phyloP scores from a whole-genome alignment of 2,888 invertebrate genomes.

The Ischnus inquisitorius region DNA sequence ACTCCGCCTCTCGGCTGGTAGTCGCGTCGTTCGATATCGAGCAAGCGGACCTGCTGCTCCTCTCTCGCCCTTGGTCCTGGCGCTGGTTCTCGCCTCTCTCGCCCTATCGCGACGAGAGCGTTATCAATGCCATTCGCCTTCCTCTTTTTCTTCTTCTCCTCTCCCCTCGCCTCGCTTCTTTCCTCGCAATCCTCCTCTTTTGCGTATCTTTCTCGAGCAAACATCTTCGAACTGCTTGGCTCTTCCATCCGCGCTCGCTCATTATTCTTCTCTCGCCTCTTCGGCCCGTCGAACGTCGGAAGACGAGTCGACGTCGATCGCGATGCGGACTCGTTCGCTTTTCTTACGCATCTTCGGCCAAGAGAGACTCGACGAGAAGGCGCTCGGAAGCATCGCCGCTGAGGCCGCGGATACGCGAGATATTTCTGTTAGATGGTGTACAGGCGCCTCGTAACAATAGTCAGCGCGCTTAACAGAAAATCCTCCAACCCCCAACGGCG shows the following conservation, averaged over 20 bases:
- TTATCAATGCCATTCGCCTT: slow-evolving; percentile 51
- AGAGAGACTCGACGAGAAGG: neutral
- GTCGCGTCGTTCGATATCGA: slow-evolving; percentile 84
- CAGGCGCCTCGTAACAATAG: neutral
- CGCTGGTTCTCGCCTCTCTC: slow-evolving; percentile 12
- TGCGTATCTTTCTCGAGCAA: slow-evolving; percentile 46
- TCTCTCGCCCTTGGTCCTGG: slow-evolving; percentile 56
- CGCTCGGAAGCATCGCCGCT: neutral
- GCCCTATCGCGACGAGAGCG: slow-evolving; percentile 28
- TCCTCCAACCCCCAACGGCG: slow-evolving; percentile 67
- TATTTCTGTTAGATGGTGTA: neutral
- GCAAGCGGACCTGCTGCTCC: slow-evolving; percentile 71
- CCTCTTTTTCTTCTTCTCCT: neutral
- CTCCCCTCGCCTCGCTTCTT: neutral
- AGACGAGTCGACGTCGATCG: neutral
- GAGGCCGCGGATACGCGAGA: neutral
- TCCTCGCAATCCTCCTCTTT: slow-evolving; percentile 26
- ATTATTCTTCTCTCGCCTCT: slow-evolving; percentile 45
- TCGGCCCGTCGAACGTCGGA: neutral
- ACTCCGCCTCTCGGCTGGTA: slow-evolving; percentile 81
- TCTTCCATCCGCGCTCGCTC: slow-evolving; percentile 44
- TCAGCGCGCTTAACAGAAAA: slow-evolving; percentile 29
- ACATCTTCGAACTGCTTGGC: slow-evolving; percentile 55
- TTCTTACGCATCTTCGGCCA: slow-evolving; percentile 3
- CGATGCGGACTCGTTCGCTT: neutral